A percentile compares a stretch with the other conserved stretches of the same genome.
Evolutionary conservation across 2,113 vertebrate genomes (phyloP).

Genomic region (Corydoras maculifer): DNA sequence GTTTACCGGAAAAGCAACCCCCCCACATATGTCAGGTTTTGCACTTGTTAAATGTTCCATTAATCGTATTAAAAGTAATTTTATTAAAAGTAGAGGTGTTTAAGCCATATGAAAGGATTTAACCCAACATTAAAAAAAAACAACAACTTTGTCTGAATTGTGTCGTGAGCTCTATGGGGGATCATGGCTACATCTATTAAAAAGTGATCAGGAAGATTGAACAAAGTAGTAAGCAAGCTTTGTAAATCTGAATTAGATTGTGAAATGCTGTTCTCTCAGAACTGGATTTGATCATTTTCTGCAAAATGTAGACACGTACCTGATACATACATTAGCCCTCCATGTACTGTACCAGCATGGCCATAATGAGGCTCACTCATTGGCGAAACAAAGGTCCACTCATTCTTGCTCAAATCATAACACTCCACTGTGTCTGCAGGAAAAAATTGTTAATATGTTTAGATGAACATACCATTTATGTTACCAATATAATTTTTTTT

Average conservation of each 20-base stretch:
- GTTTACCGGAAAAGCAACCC: conserved; percentile 13
- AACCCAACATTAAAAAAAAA: not conserved
- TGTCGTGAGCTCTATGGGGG: not conserved
- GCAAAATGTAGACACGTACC: conserved; percentile 47
- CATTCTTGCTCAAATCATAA: conserved; percentile 68
- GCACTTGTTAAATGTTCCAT: not conserved
- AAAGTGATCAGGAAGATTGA: conserved; percentile 44
- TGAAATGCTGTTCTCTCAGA: not conserved
- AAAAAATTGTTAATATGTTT: conserved; percentile 13
- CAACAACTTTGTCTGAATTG: too few relatives aligned
- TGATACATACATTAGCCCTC: conserved; percentile 71
- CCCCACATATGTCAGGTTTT: conserved; percentile 23
- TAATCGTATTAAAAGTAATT: not conserved
- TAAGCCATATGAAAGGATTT: not conserved
- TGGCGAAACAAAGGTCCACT: conserved; percentile 65
- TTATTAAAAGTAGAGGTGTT: not conserved
- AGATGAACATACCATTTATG: too few relatives aligned
- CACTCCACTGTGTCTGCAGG: conserved; percentile 66
- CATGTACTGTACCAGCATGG: conserved; percentile 71
- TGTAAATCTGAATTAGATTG: conserved; percentile 6
- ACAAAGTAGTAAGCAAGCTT: conserved; percentile 23
- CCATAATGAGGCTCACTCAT: conserved; percentile 74
- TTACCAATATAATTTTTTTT: too few relatives aligned
- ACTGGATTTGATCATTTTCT: not conserved
- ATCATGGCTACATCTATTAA: not conserved